Conservation (phyloP, 2,113 vertebrate species). For the Hemichromis elongatus region DNA sequence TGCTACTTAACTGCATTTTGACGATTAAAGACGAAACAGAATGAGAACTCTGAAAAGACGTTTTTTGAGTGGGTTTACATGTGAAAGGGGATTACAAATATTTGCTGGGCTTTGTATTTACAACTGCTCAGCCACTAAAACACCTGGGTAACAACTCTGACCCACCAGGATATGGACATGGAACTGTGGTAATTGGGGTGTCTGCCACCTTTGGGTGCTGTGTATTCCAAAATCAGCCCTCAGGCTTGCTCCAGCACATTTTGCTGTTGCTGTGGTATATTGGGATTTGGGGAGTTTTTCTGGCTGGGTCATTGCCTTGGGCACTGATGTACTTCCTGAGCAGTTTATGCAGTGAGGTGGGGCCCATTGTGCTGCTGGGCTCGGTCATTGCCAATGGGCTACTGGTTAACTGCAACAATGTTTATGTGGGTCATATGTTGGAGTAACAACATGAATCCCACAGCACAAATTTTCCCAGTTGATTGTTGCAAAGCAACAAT, state of each 20-base stretch:
- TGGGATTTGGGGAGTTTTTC: neutral
- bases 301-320: neutral
- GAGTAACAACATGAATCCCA: fast-evolving
- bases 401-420: neutral
- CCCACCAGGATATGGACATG: neutral
- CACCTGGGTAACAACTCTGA: neutral
- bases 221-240: neutral
- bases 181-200: neutral
- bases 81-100: neutral
- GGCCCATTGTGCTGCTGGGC: neutral
- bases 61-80: neutral
- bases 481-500: neutral
- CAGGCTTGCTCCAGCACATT: neutral
- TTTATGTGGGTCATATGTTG: neutral
- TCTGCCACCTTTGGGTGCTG: neutral
- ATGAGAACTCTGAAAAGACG: neutral
- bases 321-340: neutral
- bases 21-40: neutral
- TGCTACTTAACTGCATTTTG: neutral
- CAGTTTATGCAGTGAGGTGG: neutral
- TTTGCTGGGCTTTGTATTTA: neutral
- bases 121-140: neutral
- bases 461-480: neutral
- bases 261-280: neutral
- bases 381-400: neutral